phyloP scores from a whole-genome alignment of 1,140 invertebrate species.

The Camponotus vicinus region DNA sequence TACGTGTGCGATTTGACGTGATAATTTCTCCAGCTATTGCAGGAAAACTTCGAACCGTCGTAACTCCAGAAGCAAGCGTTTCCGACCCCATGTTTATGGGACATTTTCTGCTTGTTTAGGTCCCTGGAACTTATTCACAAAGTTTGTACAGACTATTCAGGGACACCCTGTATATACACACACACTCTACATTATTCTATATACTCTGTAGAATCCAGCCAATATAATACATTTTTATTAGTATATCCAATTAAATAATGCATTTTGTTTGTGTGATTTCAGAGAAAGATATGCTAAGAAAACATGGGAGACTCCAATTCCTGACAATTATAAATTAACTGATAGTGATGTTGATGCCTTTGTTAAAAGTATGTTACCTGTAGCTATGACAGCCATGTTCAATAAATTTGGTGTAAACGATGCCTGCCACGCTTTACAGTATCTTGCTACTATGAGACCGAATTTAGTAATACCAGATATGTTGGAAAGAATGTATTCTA shows the following conservation, averaged over 20 bases:
- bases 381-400: conserved; percentile 92
- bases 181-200: neutral
- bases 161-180: too few relatives aligned
- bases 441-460: conserved; percentile 93
- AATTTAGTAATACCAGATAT: conserved; percentile 94
- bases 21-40: too few relatives aligned
- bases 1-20: too few relatives aligned
- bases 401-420: conserved; percentile 90
- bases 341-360: conserved; percentile 94
- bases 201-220: neutral
- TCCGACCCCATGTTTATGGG: too few relatives aligned
- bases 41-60: too few relatives aligned
- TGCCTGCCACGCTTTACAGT: conserved; percentile 90
- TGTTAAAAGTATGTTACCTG: conserved; percentile 91
- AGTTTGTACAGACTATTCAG: too few relatives aligned
- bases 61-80: too few relatives aligned
- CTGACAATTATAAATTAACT: conserved; percentile 90
- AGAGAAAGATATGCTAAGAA: conserved; percentile 89
- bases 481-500: conserved; percentile 92
- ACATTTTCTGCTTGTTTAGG: too few relatives aligned
- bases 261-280: conserved; percentile 14
- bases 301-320: conserved; percentile 90
- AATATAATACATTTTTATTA: neutral
- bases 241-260: neutral
- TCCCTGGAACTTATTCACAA: too few relatives aligned